Evolutionary conservation across 2,113 vertebrate genomes (phyloP).

Genomic region (Hypomesus transpacificus): DNA sequence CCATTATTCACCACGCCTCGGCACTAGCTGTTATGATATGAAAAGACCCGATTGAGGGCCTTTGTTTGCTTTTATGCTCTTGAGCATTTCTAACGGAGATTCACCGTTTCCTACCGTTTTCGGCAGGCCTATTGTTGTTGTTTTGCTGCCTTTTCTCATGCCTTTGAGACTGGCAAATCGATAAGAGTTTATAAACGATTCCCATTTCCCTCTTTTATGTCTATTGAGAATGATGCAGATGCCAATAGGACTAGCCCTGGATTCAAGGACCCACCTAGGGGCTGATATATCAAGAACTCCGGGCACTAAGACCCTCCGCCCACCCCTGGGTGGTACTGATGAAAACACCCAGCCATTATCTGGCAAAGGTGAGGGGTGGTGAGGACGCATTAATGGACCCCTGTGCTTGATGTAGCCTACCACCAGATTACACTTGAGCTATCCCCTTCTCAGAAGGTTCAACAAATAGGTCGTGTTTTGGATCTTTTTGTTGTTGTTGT

Average conservation of each 20-base stretch:
- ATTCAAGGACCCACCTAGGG: constrained; percentile 5
- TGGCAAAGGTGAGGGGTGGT: constrained; percentile 30
- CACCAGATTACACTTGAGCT: constrained; percentile 12
- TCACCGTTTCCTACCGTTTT: too few species aligned
- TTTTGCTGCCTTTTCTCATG: constrained; percentile 12
- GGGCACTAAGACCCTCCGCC: constrained; percentile 25
- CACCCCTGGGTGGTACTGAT: constrained; percentile 29
- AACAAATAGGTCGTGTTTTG: constrained; percentile 26
- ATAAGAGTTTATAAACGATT: constrained; percentile 32
- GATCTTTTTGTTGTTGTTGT: background rate
- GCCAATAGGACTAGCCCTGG: constrained; percentile 23
- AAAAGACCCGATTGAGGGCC: constrained; percentile 18
- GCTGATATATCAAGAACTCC: constrained; percentile 29
- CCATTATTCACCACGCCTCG: constrained; percentile 31
- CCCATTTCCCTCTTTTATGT: constrained; percentile 21
- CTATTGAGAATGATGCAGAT: constrained; percentile 36
- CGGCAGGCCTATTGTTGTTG: background rate
- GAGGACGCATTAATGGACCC: constrained; percentile 40
- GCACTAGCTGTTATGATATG: constrained; percentile 3
- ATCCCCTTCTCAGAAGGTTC: constrained; percentile 31
- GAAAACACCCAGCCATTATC: constrained; percentile 35
- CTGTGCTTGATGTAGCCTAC: constrained; percentile 30
- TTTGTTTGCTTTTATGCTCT: constrained; percentile 18
- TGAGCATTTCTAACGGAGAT: constrained; percentile 14
- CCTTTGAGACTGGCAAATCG: constrained; percentile 35